Evolutionary conservation across 2,797 vertebrate genomes (phyloP).

Genomic region (Karalla daura): DNA sequence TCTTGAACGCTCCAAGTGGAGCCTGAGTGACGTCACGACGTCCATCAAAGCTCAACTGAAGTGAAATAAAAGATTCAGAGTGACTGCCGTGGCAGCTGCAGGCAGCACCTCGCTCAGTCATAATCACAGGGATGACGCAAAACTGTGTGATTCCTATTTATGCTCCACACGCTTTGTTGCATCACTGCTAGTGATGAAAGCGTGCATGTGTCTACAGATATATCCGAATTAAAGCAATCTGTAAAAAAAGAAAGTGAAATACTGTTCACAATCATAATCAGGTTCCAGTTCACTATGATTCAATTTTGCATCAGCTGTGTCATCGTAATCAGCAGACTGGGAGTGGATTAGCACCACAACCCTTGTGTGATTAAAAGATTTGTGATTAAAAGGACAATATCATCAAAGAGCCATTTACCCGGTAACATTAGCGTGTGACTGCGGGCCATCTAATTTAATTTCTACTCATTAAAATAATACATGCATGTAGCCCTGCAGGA

Average conservation of each 20-base stretch:
- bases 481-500: too few relatives aligned
- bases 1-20: conserved; percentile 38
- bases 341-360: background rate
- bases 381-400: background rate
- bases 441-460: background rate
- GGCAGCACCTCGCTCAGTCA: conserved; percentile 34
- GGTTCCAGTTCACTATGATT: background rate
- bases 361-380: background rate
- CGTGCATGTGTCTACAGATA: background rate
- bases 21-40: conserved; percentile 33
- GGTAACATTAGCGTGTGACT: background rate
- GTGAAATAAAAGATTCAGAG: conserved; percentile 44
- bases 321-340: background rate
- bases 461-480: background rate
- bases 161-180: conserved; percentile 20
- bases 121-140: conserved; percentile 44
- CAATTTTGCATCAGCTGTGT: background rate
- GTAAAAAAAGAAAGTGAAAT: too few relatives aligned
- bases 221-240: background rate
- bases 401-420: background rate
- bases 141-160: conserved; percentile 42
- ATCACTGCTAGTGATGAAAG: conserved; percentile 2
- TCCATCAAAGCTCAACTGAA: conserved; percentile 33
- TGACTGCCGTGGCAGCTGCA: conserved; percentile 45
- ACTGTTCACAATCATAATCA: too few relatives aligned